Evolutionary conservation across 2,888 invertebrate species (phyloP).

Genomic region (Chrysolina haemoptera): DNA sequence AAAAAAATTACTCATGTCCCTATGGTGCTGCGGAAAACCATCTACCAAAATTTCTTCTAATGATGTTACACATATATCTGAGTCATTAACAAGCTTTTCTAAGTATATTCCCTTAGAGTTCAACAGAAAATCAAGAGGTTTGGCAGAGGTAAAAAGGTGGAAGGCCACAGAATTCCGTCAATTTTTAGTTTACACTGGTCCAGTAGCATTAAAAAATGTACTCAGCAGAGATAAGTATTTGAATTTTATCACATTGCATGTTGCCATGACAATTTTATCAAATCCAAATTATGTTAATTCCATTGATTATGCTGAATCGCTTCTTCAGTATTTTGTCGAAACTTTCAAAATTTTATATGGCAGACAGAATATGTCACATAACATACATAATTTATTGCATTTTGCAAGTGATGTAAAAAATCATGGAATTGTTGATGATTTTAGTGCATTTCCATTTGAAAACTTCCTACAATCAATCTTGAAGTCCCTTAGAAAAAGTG

Average conservation of each 20-base stretch:
- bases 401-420: constrained; percentile 25
- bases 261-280: constrained; percentile 34
- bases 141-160: constrained; percentile 36
- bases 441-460: constrained; percentile 33
- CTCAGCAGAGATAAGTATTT: constrained; percentile 29
- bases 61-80: constrained; percentile 29
- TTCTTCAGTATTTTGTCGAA: constrained; percentile 41
- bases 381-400: constrained; percentile 35
- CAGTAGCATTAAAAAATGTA: constrained; percentile 32
- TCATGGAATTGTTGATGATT: constrained; percentile 22
- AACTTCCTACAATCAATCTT: constrained; percentile 32
- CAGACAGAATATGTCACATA: constrained; percentile 34
- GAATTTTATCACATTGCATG: constrained; percentile 37
- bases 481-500: constrained; percentile 31
- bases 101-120: constrained; percentile 33
- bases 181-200: constrained; percentile 35
- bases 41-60: constrained; percentile 28
- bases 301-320: constrained; percentile 36
- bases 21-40: constrained; percentile 36
- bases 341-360: constrained; percentile 37
- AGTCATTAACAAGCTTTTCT: constrained; percentile 23
- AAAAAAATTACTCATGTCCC: constrained; percentile 31
- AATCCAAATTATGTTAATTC: constrained; percentile 26
- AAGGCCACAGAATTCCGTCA: constrained; percentile 35
- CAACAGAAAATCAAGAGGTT: constrained; percentile 34